phyloP scores from a whole-genome alignment of 2,797 vertebrate genomes.

The Triplophysa bombifrons region DNA sequence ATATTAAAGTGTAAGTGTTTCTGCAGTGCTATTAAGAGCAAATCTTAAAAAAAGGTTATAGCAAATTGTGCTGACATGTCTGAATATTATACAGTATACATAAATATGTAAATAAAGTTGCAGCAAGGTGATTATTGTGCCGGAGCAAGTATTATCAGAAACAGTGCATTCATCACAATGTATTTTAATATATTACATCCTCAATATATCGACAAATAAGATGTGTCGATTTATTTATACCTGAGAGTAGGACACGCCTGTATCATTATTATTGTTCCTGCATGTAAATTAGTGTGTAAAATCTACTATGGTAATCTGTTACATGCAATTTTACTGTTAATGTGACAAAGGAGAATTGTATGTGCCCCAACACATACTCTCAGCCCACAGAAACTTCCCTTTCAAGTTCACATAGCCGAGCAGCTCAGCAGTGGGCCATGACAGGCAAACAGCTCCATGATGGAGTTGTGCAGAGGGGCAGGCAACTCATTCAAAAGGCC shows the following conservation, averaged over 20 bases:
- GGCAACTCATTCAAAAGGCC: constrained; percentile 43
- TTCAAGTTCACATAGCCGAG: constrained; percentile 23
- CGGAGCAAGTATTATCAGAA: not conserved
- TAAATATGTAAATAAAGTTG: constrained; percentile 10
- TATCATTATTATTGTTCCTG: not conserved
- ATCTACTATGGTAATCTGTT: not conserved
- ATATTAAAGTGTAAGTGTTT: not conserved
- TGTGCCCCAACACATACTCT: not conserved
- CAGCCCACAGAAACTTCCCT: constrained; percentile 1
- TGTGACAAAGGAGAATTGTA: constrained; percentile 3
- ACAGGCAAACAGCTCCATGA: constrained; percentile 39
- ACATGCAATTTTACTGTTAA: not conserved
- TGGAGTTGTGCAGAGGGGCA: constrained; percentile 45
- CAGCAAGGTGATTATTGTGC: constrained; percentile 1
- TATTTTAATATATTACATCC: not conserved
- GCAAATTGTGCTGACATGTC: constrained; percentile 11
- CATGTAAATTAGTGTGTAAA: not conserved
- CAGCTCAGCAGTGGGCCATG: constrained; percentile 27
- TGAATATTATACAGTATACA: not conserved
- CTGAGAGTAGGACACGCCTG: not conserved
- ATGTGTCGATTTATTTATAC: not conserved
- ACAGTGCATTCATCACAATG: constrained; percentile 2
- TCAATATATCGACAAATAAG: not conserved
- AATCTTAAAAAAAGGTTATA: constrained; percentile 4
- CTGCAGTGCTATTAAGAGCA: not conserved